Conservation (phyloP, 2,888 invertebrate species). For the Clitarchus hookeri region DNA sequence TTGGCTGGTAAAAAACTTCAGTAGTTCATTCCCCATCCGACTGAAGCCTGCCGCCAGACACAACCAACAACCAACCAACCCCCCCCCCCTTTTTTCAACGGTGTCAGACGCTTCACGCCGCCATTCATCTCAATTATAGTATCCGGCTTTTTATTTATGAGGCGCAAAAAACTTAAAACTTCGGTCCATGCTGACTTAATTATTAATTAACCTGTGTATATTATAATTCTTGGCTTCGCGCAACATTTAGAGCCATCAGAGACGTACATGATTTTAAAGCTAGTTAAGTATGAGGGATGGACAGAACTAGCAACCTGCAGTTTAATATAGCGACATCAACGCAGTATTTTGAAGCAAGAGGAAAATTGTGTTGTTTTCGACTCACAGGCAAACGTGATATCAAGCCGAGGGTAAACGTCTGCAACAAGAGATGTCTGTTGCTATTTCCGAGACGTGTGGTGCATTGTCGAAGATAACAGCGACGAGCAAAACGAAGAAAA, state of each 20-base stretch:
- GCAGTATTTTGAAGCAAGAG: too few species aligned
- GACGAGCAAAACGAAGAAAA: too few species aligned
- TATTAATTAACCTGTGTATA: not conserved
- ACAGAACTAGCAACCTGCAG: too few species aligned
- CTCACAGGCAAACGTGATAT: too few species aligned
- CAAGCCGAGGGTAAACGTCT: too few species aligned
- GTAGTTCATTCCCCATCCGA: not conserved
- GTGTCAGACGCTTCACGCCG: not conserved
- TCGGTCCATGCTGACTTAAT: not conserved
- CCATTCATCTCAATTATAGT: conserved; percentile 5
- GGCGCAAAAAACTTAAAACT: not conserved
- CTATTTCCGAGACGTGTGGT: too few species aligned
- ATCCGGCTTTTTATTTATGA: not conserved
- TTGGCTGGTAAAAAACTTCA: not conserved
- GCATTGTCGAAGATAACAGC: too few species aligned
- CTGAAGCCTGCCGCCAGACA: not conserved
- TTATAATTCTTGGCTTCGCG: not conserved
- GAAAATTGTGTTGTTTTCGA: too few species aligned
- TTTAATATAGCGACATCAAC: too few species aligned
- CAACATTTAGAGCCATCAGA: not conserved
- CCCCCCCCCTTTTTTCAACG: not conserved
- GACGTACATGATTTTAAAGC: too few species aligned
- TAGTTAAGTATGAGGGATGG: too few species aligned
- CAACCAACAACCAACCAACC: not conserved
- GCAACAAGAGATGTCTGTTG: too few species aligned